Percentiles rank a stretch among this genome's conserved stretches.
phyloP scores from a whole-genome alignment of 2,797 vertebrate species.

The Alfaro cultratus region DNA sequence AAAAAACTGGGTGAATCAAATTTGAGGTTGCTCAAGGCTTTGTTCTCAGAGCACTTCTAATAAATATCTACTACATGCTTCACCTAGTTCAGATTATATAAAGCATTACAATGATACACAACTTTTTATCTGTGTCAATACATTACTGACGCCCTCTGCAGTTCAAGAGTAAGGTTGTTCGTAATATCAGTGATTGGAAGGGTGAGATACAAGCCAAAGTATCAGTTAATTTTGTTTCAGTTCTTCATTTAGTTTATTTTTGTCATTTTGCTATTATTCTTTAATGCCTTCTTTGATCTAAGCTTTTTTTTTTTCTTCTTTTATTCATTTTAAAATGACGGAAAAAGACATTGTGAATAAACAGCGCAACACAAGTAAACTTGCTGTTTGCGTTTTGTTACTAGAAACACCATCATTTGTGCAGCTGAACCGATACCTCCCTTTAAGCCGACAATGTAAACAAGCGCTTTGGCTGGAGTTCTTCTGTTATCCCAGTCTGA shows the following conservation, averaged over 20 bases:
- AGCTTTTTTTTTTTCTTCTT: not conserved
- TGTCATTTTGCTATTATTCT: not conserved
- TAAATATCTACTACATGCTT: not conserved
- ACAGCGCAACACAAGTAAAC: not conserved
- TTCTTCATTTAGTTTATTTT: not conserved
- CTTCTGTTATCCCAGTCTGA: slow-evolving; percentile 55
- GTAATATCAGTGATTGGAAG: not conserved
- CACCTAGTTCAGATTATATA: not conserved
- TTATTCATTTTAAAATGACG: not conserved
- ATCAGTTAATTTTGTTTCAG: not conserved
- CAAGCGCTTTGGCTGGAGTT: slow-evolving; percentile 52
- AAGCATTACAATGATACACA: not conserved
- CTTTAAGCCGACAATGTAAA: slow-evolving; percentile 61
- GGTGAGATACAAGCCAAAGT: not conserved
- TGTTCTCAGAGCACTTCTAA: not conserved
- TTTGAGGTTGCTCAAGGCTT: not conserved
- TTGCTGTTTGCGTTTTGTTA: not conserved
- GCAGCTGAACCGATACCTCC: slow-evolving; percentile 15
- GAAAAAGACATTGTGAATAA: not conserved
- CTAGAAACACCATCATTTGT: slow-evolving; percentile 16
- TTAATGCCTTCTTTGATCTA: not conserved
- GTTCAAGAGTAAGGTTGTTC: not conserved
- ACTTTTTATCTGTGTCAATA: not conserved
- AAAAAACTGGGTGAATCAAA: not conserved
- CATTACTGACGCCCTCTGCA: not conserved